Base-by-base conservation (phyloP, 2,113 vertebrate species). In the Dascyllus trimaculatus region DNA sequence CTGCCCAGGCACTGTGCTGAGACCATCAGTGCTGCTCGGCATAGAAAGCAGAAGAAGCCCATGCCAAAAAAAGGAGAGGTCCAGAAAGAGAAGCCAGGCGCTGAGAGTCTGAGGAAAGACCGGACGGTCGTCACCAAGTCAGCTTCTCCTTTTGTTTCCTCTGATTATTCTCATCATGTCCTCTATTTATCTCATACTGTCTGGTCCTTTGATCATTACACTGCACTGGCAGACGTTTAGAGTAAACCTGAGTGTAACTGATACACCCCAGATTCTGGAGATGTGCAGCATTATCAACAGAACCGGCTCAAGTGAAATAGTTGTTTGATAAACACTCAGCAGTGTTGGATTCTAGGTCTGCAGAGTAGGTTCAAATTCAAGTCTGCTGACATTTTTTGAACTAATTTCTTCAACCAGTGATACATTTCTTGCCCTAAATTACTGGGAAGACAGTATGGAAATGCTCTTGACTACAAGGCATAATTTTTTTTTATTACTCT, bases 51-150 rank as follows among this genome's bases (percentile, higher is more conserved):
- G 60, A 95, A 95, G 40, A 99, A 95, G 79, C 89, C 78, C 0
- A 1, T 82, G 0, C 84, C 93, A 51, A 97, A 95, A 78, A 98
- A 95, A 75, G 95, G 93, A 38, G 97, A 97, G 21, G 81, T 95
- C 0, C 95, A 94, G 80, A 93, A 94, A 68, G 96, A 97, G 77
- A 99, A 97, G 51, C 97, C 98, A 0, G 98, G 98, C 0, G 87
- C 95, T 0, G 98, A 99, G 88, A 99, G 98, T 86, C 94, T 95
- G 65, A 93, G 97, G 60, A 97, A 95, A 81, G 95, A 99, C 92
- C 87, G 97, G 21, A 93, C 85, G 11, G 5, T 98, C n/a, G 89
- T 88, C 75, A 97, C 97, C 89, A 99, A 94, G 98, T 99, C 84
- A 95, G 96, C 40, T 38, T 66, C 56, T 78, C 9, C 63, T 14